Base-by-base conservation (phyloP, 2,888 invertebrate genomes). In the Cacoxenus indagator region DNA sequence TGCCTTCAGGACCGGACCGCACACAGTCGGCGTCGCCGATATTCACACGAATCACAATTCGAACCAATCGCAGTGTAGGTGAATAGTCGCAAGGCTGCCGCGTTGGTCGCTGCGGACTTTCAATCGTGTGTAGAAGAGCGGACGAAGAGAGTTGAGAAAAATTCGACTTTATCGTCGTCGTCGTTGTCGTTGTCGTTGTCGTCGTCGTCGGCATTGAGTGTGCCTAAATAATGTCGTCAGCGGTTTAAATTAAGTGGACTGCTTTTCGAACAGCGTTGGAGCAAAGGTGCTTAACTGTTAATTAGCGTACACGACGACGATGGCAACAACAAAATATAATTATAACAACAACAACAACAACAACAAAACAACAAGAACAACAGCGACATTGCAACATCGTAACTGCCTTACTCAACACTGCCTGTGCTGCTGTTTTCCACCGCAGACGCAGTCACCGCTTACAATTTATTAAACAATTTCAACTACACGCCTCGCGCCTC, bases 1-100 rank as follows among this genome's bases (percentile, higher is more conserved):
- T 62, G 43, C 43, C 45, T 24, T 17, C 78, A 71, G 82, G 80
- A 78, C 81, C 74, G 82, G 80, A 78, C 81, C 74, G 68, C 75
- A 74, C 74, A 73, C 78, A 78, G 71, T 14, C 73, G 73, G 61
- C 67, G 62, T 14, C 70, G 24, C 8, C 48, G 48, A 31, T 31
- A 31, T 9, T 6, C 31, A 37, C 5, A 8, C 3, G 14, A 37
- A 37, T 4, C 37, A 14, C 8, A 37, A 14, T 14, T 1, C 4
- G 14, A 37, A 1, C 37, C 5, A 14, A 37, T n/a, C n/a, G n/a
- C n/a, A n/a, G n/a, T n/a, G n/a, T n/a, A n/a, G n/a, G n/a, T n/a
- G n/a, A n/a, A n/a, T n/a, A n/a, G n/a, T n/a, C n/a, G n/a, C n/a
- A n/a, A n/a, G n/a, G n/a, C n/a, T n/a, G n/a, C n/a, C n/a, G n/a